phyloP scores from a whole-genome alignment of 1,140 invertebrate genomes.

The Pogonus chalceus region DNA sequence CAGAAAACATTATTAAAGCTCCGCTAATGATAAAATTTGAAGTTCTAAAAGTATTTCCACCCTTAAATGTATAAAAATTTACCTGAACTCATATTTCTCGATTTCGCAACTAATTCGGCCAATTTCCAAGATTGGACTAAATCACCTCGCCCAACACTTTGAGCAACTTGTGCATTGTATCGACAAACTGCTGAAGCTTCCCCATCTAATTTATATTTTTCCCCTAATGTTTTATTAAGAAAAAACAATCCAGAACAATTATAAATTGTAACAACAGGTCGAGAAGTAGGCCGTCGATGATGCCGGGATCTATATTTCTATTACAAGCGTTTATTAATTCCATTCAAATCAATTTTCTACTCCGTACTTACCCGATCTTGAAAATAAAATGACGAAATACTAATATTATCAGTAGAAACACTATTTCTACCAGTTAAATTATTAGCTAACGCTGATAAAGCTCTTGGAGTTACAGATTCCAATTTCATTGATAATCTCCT shows the following conservation, averaged over 20 bases:
- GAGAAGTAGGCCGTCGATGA: neutral
- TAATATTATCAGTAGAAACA: constrained; percentile 43
- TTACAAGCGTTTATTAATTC: neutral
- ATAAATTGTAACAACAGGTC: constrained; percentile 62
- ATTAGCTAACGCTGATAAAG: constrained; percentile 64
- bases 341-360: neutral
- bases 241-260: constrained; percentile 68
- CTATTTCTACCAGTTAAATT: constrained; percentile 33
- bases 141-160: constrained; percentile 63
- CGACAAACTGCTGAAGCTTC: constrained; percentile 61
- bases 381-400: constrained; percentile 68
- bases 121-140: constrained; percentile 78
- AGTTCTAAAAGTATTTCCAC: no score
- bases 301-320: neutral
- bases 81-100: constrained; percentile 32
- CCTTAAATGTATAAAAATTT: constrained; percentile 26
- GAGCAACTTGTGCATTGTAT: constrained; percentile 67
- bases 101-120: constrained; percentile 57
- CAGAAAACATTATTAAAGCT: no score
- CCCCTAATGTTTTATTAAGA: constrained; percentile 66
- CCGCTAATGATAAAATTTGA: no score
- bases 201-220: constrained; percentile 67
- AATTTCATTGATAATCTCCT: constrained; percentile 56
- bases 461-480: constrained; percentile 63
- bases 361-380: constrained; percentile 54